phyloP scores from a whole-genome alignment of 2,797 vertebrate genomes.

The Cynopterus sphinx region DNA sequence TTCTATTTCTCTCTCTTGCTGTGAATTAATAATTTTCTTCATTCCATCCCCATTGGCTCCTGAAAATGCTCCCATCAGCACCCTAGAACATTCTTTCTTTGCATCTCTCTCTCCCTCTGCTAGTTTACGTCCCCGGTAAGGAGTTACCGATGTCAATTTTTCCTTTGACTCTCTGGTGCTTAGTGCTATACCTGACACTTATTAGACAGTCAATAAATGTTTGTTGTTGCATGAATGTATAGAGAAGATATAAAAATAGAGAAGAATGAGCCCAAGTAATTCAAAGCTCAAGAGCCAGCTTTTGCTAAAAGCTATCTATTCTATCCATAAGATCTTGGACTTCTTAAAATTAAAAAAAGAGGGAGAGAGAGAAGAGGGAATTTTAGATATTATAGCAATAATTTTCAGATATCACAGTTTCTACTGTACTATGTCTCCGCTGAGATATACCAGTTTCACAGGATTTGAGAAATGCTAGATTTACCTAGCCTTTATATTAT shows the following conservation, averaged over 20 bases:
- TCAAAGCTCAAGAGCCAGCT: neutral
- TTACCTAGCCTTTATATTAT: constrained; percentile 20
- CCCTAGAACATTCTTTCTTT: neutral
- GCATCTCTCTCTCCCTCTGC: neutral
- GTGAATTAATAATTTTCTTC: neutral
- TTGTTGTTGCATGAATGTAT: neutral
- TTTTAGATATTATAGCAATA: constrained; percentile 43
- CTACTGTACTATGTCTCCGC: neutral
- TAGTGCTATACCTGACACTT: no score
- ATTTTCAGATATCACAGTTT: constrained; percentile 31
- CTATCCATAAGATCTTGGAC: neutral
- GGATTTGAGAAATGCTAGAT: constrained; percentile 12
- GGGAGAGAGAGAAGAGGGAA: neutral
- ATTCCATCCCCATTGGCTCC: neutral
- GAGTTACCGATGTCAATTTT: neutral
- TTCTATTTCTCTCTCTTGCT: neutral
- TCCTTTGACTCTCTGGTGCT: neutral
- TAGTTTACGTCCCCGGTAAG: neutral
- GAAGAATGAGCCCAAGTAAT: neutral
- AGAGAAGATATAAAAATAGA: neutral
- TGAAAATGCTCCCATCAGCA: neutral
- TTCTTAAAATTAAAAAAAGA: neutral
- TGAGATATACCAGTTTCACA: constrained; percentile 10
- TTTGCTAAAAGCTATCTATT: constrained; percentile 7
- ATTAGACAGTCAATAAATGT: neutral